Evolutionary conservation across 2,797 vertebrate genomes (phyloP).

Genomic region (Liasis olivaceus): DNA sequence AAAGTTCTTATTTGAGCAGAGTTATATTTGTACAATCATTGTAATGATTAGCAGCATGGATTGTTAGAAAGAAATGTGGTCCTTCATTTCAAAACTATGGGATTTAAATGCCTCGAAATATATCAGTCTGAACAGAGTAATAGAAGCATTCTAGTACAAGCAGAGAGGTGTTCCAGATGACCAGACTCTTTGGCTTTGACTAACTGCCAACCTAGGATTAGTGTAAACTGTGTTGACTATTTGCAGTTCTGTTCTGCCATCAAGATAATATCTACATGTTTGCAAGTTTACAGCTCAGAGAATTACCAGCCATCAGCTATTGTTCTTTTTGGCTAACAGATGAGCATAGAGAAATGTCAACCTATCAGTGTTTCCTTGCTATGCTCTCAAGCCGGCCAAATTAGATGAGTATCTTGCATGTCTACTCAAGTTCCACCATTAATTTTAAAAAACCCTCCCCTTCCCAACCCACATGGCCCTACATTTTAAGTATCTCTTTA

Average conservation of each 20-base stretch:
- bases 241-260: neutral
- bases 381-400: neutral
- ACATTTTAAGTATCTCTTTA: neutral
- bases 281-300: neutral
- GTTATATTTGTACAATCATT: constrained; percentile 4
- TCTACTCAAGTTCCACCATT: neutral
- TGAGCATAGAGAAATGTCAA: neutral
- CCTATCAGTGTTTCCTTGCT: neutral
- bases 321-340: neutral
- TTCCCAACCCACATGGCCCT: neutral
- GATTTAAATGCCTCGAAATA: neutral
- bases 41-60: neutral
- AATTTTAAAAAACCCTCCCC: neutral
- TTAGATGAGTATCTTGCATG: neutral
- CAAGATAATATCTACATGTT: neutral
- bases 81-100: neutral
- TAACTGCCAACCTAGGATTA: too few relatives aligned
- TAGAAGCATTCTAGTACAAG: neutral
- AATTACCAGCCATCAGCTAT: neutral
- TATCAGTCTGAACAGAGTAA: neutral
- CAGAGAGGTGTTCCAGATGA: neutral
- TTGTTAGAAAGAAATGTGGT: neutral
- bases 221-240: neutral
- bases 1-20: neutral
- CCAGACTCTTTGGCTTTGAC: neutral